A percentile compares a stretch with the other conserved stretches of the same genome.
phyloP scores from a whole-genome alignment of 2,888 invertebrate genomes.

The Heteropelma amictum region DNA sequence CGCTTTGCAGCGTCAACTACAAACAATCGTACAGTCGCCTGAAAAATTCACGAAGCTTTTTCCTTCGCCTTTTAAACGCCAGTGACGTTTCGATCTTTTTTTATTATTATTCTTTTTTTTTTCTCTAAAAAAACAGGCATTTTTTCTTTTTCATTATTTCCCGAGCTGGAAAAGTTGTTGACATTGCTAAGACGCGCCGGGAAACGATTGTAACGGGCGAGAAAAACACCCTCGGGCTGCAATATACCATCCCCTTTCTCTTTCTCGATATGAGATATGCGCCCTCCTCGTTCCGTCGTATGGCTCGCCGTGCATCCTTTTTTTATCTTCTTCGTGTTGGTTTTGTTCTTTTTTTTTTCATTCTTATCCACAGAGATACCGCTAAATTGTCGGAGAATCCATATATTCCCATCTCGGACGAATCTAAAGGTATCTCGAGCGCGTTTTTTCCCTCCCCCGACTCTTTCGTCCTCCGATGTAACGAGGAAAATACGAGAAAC shows the following conservation, averaged over 20 bases:
- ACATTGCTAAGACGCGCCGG: conserved; percentile 34
- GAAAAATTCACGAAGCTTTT: conserved; percentile 24
- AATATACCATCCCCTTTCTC: conserved; percentile 25
- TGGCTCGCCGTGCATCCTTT: conserved; percentile 1
- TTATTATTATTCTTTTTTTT: not conserved
- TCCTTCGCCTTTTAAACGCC: conserved; percentile 14
- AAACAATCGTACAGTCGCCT: not conserved
- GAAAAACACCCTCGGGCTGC: conserved; percentile 45
- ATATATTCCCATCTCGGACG: too few species aligned
- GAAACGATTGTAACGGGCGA: conserved; percentile 36
- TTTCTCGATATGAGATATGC: not conserved
- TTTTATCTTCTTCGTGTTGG: too few species aligned
- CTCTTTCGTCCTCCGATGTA: too few species aligned
- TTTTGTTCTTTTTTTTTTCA: too few species aligned
- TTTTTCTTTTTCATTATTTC: conserved; percentile 26
- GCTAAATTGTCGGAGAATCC: too few species aligned
- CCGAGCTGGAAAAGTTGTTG: conserved; percentile 40
- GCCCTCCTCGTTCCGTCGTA: conserved; percentile 28
- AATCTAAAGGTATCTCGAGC: too few species aligned
- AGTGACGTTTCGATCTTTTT: not conserved
- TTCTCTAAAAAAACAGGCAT: too few species aligned
- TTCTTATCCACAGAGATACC: too few species aligned
- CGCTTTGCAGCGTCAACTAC: too few species aligned
- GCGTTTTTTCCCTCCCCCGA: too few species aligned
- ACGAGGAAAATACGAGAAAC: too few species aligned